phyloP scores from a whole-genome alignment of 2,113 vertebrate species.

The Emydocephalus ijimae region DNA sequence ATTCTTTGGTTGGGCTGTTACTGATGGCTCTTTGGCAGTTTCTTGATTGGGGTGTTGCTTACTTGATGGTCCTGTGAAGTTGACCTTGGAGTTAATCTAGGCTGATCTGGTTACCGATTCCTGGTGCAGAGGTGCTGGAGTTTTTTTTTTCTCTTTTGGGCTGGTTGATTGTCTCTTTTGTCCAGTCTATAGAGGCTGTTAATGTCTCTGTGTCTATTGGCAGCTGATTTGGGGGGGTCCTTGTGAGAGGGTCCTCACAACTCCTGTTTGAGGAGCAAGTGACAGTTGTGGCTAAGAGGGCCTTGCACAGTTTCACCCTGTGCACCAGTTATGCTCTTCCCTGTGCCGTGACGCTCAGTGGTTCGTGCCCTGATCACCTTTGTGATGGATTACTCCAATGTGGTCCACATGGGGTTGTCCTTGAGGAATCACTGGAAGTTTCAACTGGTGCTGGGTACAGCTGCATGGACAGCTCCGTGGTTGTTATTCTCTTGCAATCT shows the following conservation, averaged over 20 bases:
- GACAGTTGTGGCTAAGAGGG: background rate
- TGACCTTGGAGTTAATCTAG: no score
- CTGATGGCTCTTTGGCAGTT: no score
- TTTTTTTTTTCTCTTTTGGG: no score
- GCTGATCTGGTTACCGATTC: no score
- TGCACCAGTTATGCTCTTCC: background rate
- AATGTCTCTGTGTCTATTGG: no score
- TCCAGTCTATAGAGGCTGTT: no score
- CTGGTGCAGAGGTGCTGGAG: no score
- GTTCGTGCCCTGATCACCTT: background rate
- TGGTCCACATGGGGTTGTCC: background rate
- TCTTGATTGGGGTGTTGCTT: no score
- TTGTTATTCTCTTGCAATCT: background rate
- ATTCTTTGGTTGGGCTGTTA: no score
- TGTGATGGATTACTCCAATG: background rate
- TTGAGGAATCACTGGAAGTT: background rate
- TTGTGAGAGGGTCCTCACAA: background rate
- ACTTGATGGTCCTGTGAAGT: no score
- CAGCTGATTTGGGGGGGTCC: background rate
- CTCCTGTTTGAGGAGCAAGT: background rate
- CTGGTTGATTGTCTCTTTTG: no score
- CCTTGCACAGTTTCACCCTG: background rate
- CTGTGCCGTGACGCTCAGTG: background rate
- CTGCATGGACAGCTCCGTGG: background rate
- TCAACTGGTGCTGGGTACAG: background rate